Evolutionary conservation across 2,113 vertebrate species (phyloP).

Genomic region (Pelecanoides urinatrix): DNA sequence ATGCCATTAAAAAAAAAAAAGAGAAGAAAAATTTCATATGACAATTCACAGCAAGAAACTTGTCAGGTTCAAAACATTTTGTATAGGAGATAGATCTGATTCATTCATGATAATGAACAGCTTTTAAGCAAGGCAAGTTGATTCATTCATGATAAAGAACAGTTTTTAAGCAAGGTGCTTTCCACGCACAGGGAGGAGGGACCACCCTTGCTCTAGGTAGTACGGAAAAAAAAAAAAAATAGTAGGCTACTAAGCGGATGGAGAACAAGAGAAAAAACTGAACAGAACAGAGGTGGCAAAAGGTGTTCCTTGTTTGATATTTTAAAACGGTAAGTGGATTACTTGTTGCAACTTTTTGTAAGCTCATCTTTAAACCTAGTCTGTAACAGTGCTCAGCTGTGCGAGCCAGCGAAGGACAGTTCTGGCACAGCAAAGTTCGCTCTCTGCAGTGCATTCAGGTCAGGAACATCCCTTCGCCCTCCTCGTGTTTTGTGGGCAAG

Average conservation of each 20-base stretch:
- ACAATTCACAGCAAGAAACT: not conserved
- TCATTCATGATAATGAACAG: no score
- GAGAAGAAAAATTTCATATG: not conserved
- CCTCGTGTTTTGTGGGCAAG: not conserved
- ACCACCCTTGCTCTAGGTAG: not conserved
- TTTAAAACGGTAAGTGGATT: no score
- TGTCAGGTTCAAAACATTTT: not conserved
- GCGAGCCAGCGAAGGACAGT: not conserved
- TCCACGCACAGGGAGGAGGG: not conserved
- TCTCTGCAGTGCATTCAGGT: fast-evolving
- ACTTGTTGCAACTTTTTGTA: not conserved
- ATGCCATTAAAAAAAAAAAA: no score
- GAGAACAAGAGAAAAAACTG: not conserved
- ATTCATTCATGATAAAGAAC: no score
- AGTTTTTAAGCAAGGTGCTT: not conserved
- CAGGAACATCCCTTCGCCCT: fast-evolving
- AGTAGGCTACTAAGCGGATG: no score
- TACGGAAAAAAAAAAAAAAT: no score
- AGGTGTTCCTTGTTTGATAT: not conserved
- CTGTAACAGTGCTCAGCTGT: fast-evolving
- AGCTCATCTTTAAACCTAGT: not conserved
- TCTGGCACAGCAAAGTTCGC: not conserved
- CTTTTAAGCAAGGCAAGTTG: not conserved
- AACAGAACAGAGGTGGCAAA: not conserved
- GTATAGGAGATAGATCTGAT: not conserved